phyloP scores from a whole-genome alignment of 2,113 vertebrate genomes.

The Bujurquina vittata region DNA sequence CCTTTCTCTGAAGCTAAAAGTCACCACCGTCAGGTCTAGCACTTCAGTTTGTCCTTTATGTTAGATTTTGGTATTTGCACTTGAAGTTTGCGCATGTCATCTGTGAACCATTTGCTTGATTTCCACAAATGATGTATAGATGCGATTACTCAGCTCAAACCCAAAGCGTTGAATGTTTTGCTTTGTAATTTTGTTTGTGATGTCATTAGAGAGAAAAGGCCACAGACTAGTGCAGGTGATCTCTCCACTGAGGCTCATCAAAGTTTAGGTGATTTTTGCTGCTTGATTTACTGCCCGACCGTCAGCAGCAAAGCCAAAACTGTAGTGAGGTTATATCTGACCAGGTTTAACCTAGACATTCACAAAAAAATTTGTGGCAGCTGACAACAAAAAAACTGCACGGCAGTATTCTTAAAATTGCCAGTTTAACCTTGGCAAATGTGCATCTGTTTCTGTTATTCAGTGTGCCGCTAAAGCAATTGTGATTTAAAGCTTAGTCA shows the following conservation, averaged over 20 bases:
- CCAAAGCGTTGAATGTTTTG: neutral
- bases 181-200: neutral
- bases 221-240: neutral
- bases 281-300: neutral
- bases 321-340: neutral
- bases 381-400: too few species aligned
- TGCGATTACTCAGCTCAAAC: too few species aligned
- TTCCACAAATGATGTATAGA: neutral
- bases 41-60: neutral
- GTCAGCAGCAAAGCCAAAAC: neutral
- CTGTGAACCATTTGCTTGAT: neutral
- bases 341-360: too few species aligned
- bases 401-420: neutral
- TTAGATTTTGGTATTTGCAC: neutral
- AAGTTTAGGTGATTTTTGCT: neutral
- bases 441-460: neutral
- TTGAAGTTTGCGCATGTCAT: neutral
- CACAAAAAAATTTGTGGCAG: too few species aligned
- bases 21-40: neutral
- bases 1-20: neutral
- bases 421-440: too few species aligned
- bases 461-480: neutral
- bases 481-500: neutral
- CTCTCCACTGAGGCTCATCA: neutral
- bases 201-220: neutral